Percentiles rank a stretch among this genome's conserved stretches.
phyloP scores from a whole-genome alignment of 1,140 invertebrate genomes.

The Drosophila nikananu region DNA sequence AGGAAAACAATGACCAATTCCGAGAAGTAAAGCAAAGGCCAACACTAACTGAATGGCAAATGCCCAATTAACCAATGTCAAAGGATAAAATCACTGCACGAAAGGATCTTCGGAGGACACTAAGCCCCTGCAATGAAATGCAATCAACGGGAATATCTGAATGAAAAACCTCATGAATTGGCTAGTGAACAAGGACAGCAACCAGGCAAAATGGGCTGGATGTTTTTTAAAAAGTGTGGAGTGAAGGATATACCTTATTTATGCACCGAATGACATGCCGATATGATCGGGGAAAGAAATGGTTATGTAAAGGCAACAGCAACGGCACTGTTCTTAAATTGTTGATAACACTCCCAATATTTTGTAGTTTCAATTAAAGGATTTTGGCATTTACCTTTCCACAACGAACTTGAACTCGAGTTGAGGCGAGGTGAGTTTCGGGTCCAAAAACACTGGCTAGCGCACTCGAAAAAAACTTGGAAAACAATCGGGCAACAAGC shows the following conservation, averaged over 20 bases:
- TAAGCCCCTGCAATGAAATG: slow-evolving; percentile 4
- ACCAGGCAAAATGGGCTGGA: too few species aligned
- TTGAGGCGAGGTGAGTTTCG: neutral
- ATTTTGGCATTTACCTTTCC: slow-evolving; percentile 21
- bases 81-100: slow-evolving; percentile 5
- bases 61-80: neutral
- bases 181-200: neutral
- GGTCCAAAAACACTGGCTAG: slow-evolving; percentile 23
- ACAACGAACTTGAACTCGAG: neutral
- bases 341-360: neutral
- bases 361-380: neutral
- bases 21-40: neutral
- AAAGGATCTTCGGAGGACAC: slow-evolving; percentile 6
- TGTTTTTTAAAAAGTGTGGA: neutral
- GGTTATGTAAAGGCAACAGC: neutral
- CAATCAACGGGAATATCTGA: slow-evolving; percentile 7
- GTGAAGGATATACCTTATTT: neutral
- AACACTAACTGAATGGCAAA: neutral
- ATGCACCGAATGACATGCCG: neutral
- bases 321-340: neutral
- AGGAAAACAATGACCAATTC: neutral
- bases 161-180: slow-evolving; percentile 2
- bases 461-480: slow-evolving; percentile 41
- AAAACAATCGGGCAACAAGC: slow-evolving; percentile 8
- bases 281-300: neutral